Evolutionary conservation across 2,113 vertebrate species (phyloP), one percentile per base, ranked within the genome.

Genomic region (Ameiurus melas): DNA sequence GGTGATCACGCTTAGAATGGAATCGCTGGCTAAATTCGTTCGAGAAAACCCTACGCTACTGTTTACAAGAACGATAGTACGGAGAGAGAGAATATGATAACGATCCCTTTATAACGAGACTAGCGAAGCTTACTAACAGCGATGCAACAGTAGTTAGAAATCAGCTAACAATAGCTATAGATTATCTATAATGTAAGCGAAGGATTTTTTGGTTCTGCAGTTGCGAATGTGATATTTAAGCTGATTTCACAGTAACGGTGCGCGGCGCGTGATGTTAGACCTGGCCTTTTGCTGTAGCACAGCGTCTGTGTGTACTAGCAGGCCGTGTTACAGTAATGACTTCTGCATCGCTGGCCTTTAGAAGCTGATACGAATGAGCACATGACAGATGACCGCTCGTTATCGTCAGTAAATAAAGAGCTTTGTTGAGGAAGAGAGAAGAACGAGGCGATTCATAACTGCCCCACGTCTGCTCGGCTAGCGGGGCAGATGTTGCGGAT

Each of bases 401-500:
- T 85, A 85, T 88, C 82, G 57, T 73, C 60, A 82, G 89, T 89
- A 92, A 92, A 86, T 84, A 90, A 91, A 89, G 77, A 77, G 10
- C 85, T 91, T 92, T 91, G 87, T 91, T 90, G 66, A 93, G 87
- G 58, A 83, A 83, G 53, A 71, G 47, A 73, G 75, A 88, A 91
- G 86, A 87, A 89, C 81, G 87, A 86, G 71, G 64, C 90, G 90
- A 91, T 93, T 92, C 89, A 90, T 73, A 89, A 91, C 90, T 92
- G 92, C 92, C 90, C 93, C 91, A 92, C 84, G 89, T 92, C 90
- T 93, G 91, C 89, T 89, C 87, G 85, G 89, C 92, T 93, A 92
- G 93, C 92, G 91, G 93, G 88, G 94, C 95, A 95, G 95, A 95
- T 95, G 95, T 94, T 93, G 88, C 60, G 64, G 91, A 94, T 95